phyloP scores from a whole-genome alignment of 2,888 invertebrate genomes.

The Drosophila paramelanica region DNA sequence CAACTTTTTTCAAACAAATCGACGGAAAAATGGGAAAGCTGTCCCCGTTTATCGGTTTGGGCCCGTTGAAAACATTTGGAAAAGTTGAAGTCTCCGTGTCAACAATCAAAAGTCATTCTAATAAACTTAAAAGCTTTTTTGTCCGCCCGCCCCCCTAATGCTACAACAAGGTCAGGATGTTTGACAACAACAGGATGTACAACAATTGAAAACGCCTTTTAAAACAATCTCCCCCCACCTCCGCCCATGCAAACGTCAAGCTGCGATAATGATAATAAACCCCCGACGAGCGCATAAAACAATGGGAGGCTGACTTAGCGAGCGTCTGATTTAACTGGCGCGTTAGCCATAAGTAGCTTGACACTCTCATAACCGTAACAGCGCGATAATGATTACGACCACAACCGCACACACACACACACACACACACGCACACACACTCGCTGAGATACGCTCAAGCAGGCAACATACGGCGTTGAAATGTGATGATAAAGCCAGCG shows the following conservation, averaged over 20 bases:
- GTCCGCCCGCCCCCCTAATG: constrained; percentile 9
- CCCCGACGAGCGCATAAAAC: constrained; percentile 68
- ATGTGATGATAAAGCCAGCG: constrained; percentile 61
- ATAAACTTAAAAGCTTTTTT: constrained; percentile 73
- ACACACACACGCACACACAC: constrained; percentile 15
- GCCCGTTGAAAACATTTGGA: constrained; percentile 32
- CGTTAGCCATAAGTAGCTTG: constrained; percentile 81
- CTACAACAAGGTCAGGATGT: constrained; percentile 49
- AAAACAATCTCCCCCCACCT: background rate
- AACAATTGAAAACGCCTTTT: constrained; percentile 49
- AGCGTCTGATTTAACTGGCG: constrained; percentile 75
- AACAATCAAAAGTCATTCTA: constrained; percentile 75
- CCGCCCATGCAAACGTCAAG: background rate
- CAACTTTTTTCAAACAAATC: constrained; percentile 44
- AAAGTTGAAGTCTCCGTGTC: constrained; percentile 58
- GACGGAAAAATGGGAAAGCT: background rate
- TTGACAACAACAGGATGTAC: constrained; percentile 35
- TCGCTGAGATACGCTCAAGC: constrained; percentile 29
- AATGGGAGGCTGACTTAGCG: constrained; percentile 71
- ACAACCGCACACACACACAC: constrained; percentile 42
- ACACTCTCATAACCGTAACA: constrained; percentile 83
- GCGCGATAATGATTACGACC: constrained; percentile 81
- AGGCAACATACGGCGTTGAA: constrained; percentile 75
- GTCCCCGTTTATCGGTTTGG: background rate
- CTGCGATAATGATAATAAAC: constrained; percentile 72